These are phyloP conservation scores for Cololabis saira DNA, from an alignment of 2,113 vertebrate genomes.

Conservation along the genomic window DNA sequence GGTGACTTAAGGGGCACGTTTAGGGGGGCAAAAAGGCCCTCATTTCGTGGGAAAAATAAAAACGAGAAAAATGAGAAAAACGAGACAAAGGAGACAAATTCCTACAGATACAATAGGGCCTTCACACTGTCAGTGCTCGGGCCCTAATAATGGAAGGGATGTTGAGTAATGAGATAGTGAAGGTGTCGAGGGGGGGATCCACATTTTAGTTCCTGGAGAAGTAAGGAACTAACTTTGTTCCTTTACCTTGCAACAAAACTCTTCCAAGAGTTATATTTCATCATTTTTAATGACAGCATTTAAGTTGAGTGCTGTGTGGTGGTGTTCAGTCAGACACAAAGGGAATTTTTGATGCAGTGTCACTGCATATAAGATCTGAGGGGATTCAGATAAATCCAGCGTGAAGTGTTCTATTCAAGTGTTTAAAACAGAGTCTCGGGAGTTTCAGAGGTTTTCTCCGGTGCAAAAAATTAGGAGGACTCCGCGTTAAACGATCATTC, in stretches of 20 bases:
- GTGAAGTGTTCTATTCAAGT: not conserved
- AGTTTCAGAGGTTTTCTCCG: not conserved
- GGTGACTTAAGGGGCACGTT: too few species aligned
- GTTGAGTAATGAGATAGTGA: too few species aligned
- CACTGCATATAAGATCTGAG: not conserved
- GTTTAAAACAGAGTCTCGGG: not conserved
- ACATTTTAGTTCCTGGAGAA: too few species aligned
- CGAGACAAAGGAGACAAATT: too few species aligned
- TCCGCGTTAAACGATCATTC: not conserved
- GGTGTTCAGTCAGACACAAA: not conserved
- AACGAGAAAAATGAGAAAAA: too few species aligned
- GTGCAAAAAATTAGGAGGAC: not conserved
- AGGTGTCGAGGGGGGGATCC: too few species aligned
- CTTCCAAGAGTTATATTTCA: not conserved
- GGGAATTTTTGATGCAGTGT: slow-evolving; percentile 4
- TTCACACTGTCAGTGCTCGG: too few species aligned
- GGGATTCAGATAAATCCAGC: not conserved
- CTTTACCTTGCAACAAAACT: not conserved
- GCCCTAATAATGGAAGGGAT: too few species aligned
- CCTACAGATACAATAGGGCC: too few species aligned
- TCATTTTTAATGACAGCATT: not conserved
- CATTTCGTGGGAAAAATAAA: too few species aligned
- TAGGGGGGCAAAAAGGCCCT: too few species aligned
- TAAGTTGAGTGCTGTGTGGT: not conserved
- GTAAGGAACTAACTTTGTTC: not conserved